A percentile compares a stretch with the other conserved stretches of the same genome.
Conservation (phyloP, 2,113 vertebrate genomes). For the Corvus moneduloides region DNA sequence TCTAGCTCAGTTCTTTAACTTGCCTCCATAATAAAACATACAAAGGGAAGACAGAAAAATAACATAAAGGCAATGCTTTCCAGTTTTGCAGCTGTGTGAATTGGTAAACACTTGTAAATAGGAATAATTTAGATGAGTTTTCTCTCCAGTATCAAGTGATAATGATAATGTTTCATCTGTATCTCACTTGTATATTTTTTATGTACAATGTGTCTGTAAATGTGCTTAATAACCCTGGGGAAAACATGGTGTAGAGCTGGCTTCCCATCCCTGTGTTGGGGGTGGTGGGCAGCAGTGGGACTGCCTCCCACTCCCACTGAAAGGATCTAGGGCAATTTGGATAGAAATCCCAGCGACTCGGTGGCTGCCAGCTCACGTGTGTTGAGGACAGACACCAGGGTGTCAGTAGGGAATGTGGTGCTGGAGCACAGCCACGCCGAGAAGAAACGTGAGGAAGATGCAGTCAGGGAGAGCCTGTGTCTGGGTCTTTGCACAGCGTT, state of each 20-base stretch:
- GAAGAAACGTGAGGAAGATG: neutral
- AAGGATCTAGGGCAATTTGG: neutral
- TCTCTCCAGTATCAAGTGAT: neutral
- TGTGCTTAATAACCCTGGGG: neutral
- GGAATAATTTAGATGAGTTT: neutral
- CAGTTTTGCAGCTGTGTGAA: neutral
- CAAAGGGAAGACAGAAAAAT: neutral
- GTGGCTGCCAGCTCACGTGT: neutral
- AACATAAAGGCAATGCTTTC: neutral
- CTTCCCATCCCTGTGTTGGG: neutral
- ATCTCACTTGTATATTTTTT: neutral
- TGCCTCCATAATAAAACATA: neutral
- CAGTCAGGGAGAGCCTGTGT: slow-evolving; percentile 8
- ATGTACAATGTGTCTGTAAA: neutral
- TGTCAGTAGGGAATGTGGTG: neutral
- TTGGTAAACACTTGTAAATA: neutral
- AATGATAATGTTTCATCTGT: neutral
- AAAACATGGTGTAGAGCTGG: neutral
- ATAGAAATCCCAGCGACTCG: rapidly evolving
- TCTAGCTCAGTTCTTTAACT: neutral
- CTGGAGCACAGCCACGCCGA: neutral
- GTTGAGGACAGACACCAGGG: neutral
- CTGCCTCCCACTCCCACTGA: neutral
- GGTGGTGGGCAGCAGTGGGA: neutral
- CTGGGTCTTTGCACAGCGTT: slow-evolving; percentile 29